phyloP scores from a whole-genome alignment of 2,797 vertebrate genomes.

The Myioborus melanocephalus region DNA sequence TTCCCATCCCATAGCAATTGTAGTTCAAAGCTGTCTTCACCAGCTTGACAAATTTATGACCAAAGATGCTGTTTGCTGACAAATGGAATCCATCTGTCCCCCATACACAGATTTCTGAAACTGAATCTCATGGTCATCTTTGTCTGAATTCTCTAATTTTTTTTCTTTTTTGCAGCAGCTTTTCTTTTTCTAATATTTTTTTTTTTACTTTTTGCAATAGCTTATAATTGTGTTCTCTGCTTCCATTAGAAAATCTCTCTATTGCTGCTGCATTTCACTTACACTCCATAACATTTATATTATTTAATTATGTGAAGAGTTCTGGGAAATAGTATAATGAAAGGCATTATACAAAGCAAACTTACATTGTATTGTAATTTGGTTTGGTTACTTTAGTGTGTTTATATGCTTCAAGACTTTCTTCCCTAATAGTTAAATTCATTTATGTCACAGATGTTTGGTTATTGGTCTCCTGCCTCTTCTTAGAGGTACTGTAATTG shows the following conservation, averaged over 20 bases:
- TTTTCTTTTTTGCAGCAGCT: not conserved
- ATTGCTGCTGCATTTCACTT: not conserved
- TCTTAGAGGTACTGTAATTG: constrained; percentile 59
- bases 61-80: not conserved
- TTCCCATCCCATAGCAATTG: not conserved
- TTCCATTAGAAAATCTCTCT: not conserved
- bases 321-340: constrained; percentile 44
- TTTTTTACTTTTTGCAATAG: not conserved
- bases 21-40: not conserved
- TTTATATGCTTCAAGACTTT: constrained; percentile 27
- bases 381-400: constrained; percentile 18
- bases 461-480: constrained; percentile 53
- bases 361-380: constrained; percentile 14
- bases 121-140: not conserved
- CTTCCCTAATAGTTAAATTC: constrained; percentile 42
- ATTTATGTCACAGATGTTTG: constrained; percentile 51
- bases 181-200: not conserved
- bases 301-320: constrained; percentile 20
- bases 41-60: not conserved
- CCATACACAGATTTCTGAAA: not conserved
- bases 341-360: constrained; percentile 12
- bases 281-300: not conserved
- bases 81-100: not conserved
- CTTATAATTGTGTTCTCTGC: not conserved
- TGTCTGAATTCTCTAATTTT: not conserved